A percentile compares a stretch with the other conserved stretches of the same genome.
Conservation (phyloP, 2,888 invertebrate genomes). For the Caenorhabditis becei region DNA sequence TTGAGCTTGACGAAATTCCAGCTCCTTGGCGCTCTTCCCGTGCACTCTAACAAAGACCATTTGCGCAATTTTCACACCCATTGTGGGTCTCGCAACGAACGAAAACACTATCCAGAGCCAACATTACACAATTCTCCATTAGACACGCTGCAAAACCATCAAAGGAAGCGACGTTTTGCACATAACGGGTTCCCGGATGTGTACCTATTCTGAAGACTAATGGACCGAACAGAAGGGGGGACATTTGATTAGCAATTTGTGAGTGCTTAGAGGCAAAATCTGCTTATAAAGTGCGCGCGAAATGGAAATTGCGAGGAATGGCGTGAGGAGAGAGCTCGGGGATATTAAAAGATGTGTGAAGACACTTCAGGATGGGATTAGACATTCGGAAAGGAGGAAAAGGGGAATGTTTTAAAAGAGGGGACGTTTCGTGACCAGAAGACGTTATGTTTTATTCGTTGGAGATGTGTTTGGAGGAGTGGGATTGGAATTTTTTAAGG, state of each 20-base stretch:
- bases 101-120: not conserved
- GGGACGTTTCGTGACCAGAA: constrained; percentile 41
- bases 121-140: constrained; percentile 19
- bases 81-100: no score
- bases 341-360: constrained; percentile 1
- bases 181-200: constrained; percentile 27
- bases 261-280: constrained; percentile 24
- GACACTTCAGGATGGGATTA: constrained; percentile 22
- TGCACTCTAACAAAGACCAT: no score
- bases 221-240: constrained; percentile 32
- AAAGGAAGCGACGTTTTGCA: not conserved
- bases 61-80: no score
- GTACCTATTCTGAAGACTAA: constrained; percentile 8
- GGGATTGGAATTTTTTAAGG: not conserved
- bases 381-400: not conserved
- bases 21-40: no score
- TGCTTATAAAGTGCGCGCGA: constrained; percentile 44
- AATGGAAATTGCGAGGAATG: constrained; percentile 41
- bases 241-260: constrained; percentile 55
- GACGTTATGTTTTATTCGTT: constrained; percentile 49
- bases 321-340: constrained; percentile 1
- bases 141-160: constrained; percentile 1
- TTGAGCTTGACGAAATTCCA: no score
- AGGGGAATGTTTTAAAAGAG: constrained; percentile 9
- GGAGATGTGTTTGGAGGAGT: not conserved